Percentiles rank a stretch among this genome's conserved stretches.
These are phyloP conservation scores for Microctonus aethiopoides DNA, from an alignment of 2,888 invertebrate genomes.

Conservation along the genomic window DNA sequence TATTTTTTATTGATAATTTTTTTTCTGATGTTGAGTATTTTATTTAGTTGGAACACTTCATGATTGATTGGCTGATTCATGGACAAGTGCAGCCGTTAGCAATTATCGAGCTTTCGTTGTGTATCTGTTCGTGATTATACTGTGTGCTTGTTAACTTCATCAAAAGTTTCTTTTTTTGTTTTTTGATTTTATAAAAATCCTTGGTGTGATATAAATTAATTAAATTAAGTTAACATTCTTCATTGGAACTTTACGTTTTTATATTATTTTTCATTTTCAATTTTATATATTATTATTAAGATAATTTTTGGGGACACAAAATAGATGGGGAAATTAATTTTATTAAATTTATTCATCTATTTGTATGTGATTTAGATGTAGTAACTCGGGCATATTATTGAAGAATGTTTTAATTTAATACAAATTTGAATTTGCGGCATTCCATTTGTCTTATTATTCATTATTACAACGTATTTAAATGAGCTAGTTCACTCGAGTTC, in stretches of 20 bases:
- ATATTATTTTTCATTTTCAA: background rate
- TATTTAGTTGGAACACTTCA: background rate
- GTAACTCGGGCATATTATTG: too few species aligned
- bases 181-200: conserved; percentile 36
- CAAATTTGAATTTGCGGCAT: too few species aligned
- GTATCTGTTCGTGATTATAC: background rate
- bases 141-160: conserved; percentile 25
- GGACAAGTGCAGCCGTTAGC: conserved; percentile 13
- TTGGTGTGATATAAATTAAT: background rate
- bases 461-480: background rate
- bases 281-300: too few species aligned
- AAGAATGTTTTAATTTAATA: too few species aligned
- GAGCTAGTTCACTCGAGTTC: background rate
- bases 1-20: background rate
- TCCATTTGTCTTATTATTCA: background rate
- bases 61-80: conserved; percentile 13
- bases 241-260: background rate
- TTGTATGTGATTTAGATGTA: too few species aligned
- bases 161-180: conserved; percentile 40
- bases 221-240: background rate
- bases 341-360: too few species aligned
- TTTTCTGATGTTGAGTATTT: background rate
- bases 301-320: too few species aligned
- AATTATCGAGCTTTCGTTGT: conserved; percentile 1
- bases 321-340: too few species aligned